Base-by-base conservation (phyloP, 1,140 invertebrate species). In the Nasonia vitripennis region DNA sequence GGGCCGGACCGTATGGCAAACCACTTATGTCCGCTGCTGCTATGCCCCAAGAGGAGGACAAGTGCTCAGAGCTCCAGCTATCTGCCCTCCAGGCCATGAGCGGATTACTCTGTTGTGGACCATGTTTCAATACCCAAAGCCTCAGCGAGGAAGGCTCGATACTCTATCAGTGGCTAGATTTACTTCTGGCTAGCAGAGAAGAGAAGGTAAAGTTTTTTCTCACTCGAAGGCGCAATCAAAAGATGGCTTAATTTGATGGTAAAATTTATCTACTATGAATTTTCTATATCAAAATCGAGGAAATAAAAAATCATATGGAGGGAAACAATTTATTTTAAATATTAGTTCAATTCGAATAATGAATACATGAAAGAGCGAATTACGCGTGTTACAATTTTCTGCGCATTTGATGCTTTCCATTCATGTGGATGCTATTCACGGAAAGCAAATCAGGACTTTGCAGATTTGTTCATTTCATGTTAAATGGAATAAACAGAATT, bases 111-210 rank as follows among this genome's bases (percentile, higher is more conserved):
- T 99, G 98, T 90, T 99, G 98, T 93, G 99, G 99, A 0, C 96
- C 98, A 1, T 97, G 98, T 88, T 99, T 99, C 92, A 97, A 99
- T 90, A 95, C 96, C 0, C 94, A 95, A 79, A 96, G 96, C 55
- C 93, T 98, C 1, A 95, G 98, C 0, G 97, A 98, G 89, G 99
- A 99, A 91, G 98, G 98, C 86, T 96, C 96, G 0, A 93, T 94
- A 86, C 95, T 99, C 55, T 99, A 99, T 92, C 95, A 96, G 73
- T 99, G 98, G 98, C 93, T 99, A 67, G 98, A 99, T 92, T 95
- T 97, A 87, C 94, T 99, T 84, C 93, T 99, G 0, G 96, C 96
- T 48, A 98, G 98, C 62, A 95, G 96, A 89, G 97, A 99, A 89
- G 96, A 98, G 90, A 98, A 97, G 94, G 97, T 98, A 94, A 89